Percentiles rank a stretch among this genome's conserved stretches.
Evolutionary conservation across 1,140 invertebrate genomes (phyloP).

Genomic region (Micrasema longulum): DNA sequence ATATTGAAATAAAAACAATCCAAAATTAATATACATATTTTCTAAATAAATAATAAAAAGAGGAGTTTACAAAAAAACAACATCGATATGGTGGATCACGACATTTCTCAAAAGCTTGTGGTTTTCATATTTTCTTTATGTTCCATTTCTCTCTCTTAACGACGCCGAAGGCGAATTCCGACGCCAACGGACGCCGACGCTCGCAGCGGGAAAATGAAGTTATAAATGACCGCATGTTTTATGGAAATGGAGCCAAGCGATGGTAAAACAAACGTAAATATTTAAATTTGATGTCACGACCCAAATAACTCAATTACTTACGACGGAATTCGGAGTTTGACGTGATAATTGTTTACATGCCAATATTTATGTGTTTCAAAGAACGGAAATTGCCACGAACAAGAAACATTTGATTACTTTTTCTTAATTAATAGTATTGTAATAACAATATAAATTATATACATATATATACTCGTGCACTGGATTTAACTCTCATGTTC

Average conservation of each 20-base stretch:
- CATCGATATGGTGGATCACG: too few species aligned
- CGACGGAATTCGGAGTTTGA: conserved; percentile 17
- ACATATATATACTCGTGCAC: background rate
- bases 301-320: conserved; percentile 26
- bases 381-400: background rate
- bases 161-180: conserved; percentile 29
- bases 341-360: background rate
- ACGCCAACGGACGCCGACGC: conserved; percentile 3
- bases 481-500: background rate
- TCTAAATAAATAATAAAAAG: too few species aligned
- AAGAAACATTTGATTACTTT: background rate
- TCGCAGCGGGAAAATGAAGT: conserved; percentile 25
- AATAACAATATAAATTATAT: too few species aligned
- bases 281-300: conserved; percentile 29
- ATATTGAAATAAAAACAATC: too few species aligned
- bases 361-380: background rate
- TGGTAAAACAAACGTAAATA: conserved; percentile 30
- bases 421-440: background rate
- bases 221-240: conserved; percentile 35
- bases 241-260: conserved; percentile 25
- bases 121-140: conserved; percentile 5
- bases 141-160: conserved; percentile 19
- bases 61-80: too few species aligned
- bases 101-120: background rate
- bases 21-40: too few species aligned